phyloP scores from a whole-genome alignment of 2,797 vertebrate genomes.

The Sebastes aleutianus region DNA sequence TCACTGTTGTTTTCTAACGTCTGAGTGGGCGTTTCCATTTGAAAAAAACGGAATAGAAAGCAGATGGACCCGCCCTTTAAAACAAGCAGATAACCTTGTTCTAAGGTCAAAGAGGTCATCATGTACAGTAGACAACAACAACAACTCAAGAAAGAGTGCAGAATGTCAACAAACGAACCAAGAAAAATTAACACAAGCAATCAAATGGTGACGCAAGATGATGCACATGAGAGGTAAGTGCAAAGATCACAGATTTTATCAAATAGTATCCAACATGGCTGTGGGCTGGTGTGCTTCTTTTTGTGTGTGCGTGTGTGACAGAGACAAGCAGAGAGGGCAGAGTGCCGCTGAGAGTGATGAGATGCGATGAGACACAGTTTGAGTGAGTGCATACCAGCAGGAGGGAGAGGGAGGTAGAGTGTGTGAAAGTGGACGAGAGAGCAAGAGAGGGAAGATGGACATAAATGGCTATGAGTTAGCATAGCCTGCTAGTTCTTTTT shows the following conservation, averaged over 20 bases:
- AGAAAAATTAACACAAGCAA: not conserved
- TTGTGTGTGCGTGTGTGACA: constrained; percentile 38
- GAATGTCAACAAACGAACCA: not conserved
- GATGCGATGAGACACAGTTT: constrained; percentile 77
- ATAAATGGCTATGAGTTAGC: constrained; percentile 67
- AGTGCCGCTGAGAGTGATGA: constrained; percentile 73
- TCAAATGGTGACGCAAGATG: not conserved
- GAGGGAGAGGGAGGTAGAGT: constrained; percentile 47
- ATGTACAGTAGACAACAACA: not conserved
- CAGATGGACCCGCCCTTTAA: not conserved
- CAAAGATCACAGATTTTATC: constrained; percentile 22
- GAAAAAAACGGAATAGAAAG: not conserved
- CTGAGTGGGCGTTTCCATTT: not conserved
- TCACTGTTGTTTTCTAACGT: not conserved
- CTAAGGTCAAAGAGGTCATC: constrained; percentile 11
- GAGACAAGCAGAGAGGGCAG: constrained; percentile 66
- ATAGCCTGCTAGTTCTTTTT: constrained; percentile 36
- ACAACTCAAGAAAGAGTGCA: not conserved
- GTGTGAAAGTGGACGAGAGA: constrained; percentile 64
- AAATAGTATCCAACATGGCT: constrained; percentile 44
- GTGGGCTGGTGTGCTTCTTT: constrained; percentile 36
- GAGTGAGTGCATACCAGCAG: constrained; percentile 74
- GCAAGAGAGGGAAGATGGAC: constrained; percentile 59
- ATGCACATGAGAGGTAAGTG: constrained; percentile 1
- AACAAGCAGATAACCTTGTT: not conserved